These are phyloP conservation scores for Aselliscus stoliczkanus DNA, from an alignment of 2,797 vertebrate genomes.

Conservation along the genomic window DNA sequence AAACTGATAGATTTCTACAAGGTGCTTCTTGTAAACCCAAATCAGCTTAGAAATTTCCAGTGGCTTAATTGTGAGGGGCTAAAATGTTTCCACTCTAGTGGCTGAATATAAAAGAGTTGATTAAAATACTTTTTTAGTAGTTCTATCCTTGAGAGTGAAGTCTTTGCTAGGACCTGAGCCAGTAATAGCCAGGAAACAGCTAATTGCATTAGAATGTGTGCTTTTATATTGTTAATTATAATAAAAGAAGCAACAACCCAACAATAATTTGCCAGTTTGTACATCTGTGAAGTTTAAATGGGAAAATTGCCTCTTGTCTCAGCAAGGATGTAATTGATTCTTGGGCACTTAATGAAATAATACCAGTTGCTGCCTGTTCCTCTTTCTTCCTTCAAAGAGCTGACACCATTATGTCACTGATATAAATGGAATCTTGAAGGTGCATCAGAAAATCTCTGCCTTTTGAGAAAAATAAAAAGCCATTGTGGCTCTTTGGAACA, in stretches of 20 bases:
- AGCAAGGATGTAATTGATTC: constrained; percentile 78
- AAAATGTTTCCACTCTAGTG: constrained; percentile 1
- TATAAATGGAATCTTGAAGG: constrained; percentile 74
- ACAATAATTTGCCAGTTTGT: constrained; percentile 74
- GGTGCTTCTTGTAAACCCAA: neutral
- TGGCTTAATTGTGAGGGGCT: constrained; percentile 14
- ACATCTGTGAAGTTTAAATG: constrained; percentile 75
- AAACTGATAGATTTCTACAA: neutral
- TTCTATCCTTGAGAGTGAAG: constrained; percentile 56
- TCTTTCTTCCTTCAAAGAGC: constrained; percentile 66
- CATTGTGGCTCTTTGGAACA: neutral
- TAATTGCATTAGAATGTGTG: constrained; percentile 73
- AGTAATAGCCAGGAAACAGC: constrained; percentile 77
- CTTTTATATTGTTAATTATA: constrained; percentile 78
- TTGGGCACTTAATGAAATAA: constrained; percentile 70
- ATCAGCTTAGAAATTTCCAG: constrained; percentile 40
- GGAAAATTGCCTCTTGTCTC: constrained; percentile 78
- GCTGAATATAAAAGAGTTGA: constrained; percentile 70
- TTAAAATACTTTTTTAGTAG: constrained; percentile 74
- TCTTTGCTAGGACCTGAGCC: constrained; percentile 33
- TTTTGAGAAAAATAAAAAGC: neutral
- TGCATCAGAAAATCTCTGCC: constrained; percentile 41
- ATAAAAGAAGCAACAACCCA: constrained; percentile 72
- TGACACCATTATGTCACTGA: constrained; percentile 71
- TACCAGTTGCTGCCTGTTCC: constrained; percentile 58